Percentiles rank a stretch among this genome's conserved stretches.
These are phyloP conservation scores for Drosophila sucinea DNA, from an alignment of 1,140 invertebrate genomes.

Conservation along the genomic window DNA sequence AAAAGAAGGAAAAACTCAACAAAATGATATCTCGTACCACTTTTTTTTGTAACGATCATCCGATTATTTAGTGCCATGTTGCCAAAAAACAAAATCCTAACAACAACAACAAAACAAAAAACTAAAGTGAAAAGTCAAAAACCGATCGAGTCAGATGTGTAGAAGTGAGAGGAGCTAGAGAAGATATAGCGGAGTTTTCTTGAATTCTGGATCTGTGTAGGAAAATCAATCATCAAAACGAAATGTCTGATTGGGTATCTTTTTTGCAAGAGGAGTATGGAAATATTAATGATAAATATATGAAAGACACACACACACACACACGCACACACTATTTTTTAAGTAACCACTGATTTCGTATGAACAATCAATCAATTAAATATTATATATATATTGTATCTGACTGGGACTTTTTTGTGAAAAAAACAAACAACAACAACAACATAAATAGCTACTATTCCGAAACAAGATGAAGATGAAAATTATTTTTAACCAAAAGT, in stretches of 20 bases:
- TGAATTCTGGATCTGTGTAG: slow-evolving; percentile 43
- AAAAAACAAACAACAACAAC: slow-evolving; percentile 22
- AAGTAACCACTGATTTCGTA: slow-evolving; percentile 64
- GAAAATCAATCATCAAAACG: slow-evolving; percentile 39
- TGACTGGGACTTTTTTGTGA: slow-evolving; percentile 30
- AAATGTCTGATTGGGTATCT: slow-evolving; percentile 55
- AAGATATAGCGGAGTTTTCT: slow-evolving; percentile 20
- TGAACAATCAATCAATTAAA: slow-evolving; percentile 56
- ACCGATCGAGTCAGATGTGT: slow-evolving; percentile 5
- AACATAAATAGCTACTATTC: slow-evolving; percentile 33
- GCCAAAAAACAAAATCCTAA: slow-evolving; percentile 62
- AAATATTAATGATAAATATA: slow-evolving; percentile 41
- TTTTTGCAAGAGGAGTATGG: background rate
- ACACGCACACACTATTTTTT: slow-evolving; percentile 50
- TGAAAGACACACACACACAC: slow-evolving; percentile 35
- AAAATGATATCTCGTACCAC: slow-evolving; percentile 48
- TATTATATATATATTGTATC: slow-evolving; percentile 40
- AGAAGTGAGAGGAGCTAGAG: slow-evolving; percentile 19
- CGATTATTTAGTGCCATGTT: slow-evolving; percentile 77
- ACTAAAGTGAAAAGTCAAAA: slow-evolving; percentile 37
- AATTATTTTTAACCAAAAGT: slow-evolving; percentile 75
- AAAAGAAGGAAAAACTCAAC: slow-evolving; percentile 5
- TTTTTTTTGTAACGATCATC: slow-evolving; percentile 35
- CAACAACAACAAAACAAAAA: slow-evolving; percentile 33
- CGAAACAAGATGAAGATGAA: slow-evolving; percentile 40